Conservation (phyloP, 2,113 vertebrate genomes). For the Gobiocypris rarus region DNA sequence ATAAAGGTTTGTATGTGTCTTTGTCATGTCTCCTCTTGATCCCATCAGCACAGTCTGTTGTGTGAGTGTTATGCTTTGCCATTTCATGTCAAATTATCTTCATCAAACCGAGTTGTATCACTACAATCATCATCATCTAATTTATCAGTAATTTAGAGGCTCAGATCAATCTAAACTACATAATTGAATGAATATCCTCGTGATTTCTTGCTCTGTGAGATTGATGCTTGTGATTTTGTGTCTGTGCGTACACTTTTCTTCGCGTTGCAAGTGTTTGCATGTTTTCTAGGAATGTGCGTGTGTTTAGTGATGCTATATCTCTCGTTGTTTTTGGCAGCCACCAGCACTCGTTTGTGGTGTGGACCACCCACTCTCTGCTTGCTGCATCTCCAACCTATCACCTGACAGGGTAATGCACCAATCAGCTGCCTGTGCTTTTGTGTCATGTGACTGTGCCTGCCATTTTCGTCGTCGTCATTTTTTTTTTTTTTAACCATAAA, state of each 20-base stretch:
- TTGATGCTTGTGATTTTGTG: neutral
- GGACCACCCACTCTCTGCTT: constrained; percentile 76
- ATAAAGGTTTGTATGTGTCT: constrained; percentile 4
- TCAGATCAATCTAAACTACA: constrained; percentile 37
- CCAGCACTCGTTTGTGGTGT: constrained; percentile 80
- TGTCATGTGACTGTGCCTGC: constrained; percentile 67
- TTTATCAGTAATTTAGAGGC: constrained; percentile 52
- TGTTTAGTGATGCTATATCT: constrained; percentile 47
- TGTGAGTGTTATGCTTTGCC: neutral
- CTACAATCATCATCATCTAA: constrained; percentile 26
- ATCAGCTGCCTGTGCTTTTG: constrained; percentile 66
- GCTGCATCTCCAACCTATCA: constrained; percentile 76
- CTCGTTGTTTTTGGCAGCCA: constrained; percentile 70
- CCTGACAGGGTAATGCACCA: constrained; percentile 76
- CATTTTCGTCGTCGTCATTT: neutral
- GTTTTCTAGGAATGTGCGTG: constrained; percentile 18
- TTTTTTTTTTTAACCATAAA: constrained; percentile 39
- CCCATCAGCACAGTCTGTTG: neutral
- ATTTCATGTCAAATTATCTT: constrained; percentile 25
- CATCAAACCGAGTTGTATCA: neutral
- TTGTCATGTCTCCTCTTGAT: neutral
- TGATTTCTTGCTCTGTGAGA: neutral
- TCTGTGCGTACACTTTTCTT: neutral
- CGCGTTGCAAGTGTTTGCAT: neutral
- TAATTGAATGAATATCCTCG: constrained; percentile 49